Evolutionary conservation across 2,888 invertebrate species (phyloP), one percentile per base, ranked within the genome.

Genomic region (Fragum whitleyi): DNA sequence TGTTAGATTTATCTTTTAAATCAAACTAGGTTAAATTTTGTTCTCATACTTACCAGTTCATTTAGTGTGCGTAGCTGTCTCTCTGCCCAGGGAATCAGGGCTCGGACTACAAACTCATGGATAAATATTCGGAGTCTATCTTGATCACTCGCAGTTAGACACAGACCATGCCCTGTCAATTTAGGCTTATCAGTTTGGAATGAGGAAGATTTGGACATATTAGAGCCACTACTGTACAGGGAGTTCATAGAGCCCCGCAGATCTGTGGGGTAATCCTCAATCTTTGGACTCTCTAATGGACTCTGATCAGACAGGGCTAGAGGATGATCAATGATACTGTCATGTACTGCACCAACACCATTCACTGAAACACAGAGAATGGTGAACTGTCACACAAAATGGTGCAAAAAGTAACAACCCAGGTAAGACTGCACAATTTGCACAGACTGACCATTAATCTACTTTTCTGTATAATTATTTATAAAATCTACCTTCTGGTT

Each of bases 41-140:
- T 6, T 36, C 5, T 36, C 32, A 29, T 61, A 36, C 61, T 53
- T 74, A 94, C 94, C 91, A 94, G 92, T 51, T 95, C 95, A 88
- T 93, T 93, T 39, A 94, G 88, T 78, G 96, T 95, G 74, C 96
- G 95, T 90, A 99, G 97, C 94, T 97, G 96, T 92, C 96, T 96
- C 93, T 99, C 99, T 53, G 98, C 96, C 94, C 98, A 97, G 0
- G 99, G 99, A 82, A 99, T 95, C 78, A 99, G 95, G 28, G 97
- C 97, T 91, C 97, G 96, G 19, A 96, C 95, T 79, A 97, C 96
- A 95, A 98, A 98, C 92, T 98, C 98, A 90, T 96, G 96, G 57
- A 98, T 95, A 92, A 98, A 96, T 86, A 96, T 96, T 89, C 97
- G 96, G 57, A 99, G 95, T 90, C 97, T 96, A 90, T 98, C 98